These are phyloP conservation scores for Dermochelys coriacea DNA, from an alignment of 2,797 vertebrate species.

Conservation along the genomic window DNA sequence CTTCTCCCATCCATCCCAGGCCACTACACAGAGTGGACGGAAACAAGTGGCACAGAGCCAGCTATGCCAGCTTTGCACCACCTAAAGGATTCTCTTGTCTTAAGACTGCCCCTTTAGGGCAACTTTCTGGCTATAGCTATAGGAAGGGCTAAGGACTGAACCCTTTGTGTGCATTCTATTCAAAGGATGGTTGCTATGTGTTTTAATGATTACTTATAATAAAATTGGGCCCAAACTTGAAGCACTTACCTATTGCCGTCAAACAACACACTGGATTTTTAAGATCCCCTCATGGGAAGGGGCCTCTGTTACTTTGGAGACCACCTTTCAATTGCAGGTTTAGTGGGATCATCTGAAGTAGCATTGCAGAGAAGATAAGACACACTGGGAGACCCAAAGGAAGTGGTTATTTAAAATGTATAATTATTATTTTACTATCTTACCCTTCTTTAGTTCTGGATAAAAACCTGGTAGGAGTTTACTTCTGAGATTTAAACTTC, in stretches of 20 bases:
- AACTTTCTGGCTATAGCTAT: background rate
- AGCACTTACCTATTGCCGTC: background rate
- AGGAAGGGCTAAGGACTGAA: background rate
- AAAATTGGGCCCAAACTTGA: background rate
- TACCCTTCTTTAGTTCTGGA: background rate
- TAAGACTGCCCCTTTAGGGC: background rate
- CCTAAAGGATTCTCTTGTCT: background rate
- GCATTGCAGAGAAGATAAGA: background rate
- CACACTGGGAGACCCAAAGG: background rate
- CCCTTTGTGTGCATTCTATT: background rate
- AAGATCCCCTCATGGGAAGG: too few relatives aligned
- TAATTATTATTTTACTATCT: background rate
- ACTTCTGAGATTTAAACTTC: background rate
- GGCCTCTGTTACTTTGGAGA: background rate
- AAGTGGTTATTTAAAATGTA: background rate
- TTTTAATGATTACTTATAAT: background rate
- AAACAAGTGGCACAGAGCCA: background rate
- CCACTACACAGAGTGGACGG: background rate
- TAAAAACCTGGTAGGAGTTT: background rate
- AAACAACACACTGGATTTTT: background rate
- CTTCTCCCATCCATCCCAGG: too few relatives aligned
- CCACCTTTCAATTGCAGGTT: background rate
- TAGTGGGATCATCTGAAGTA: background rate
- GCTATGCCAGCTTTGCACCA: background rate
- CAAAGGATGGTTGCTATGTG: background rate